Conservation (phyloP, 30 jellyfish, hydroid and myxozoan genomes). For the Turritopsis rubra region DNA sequence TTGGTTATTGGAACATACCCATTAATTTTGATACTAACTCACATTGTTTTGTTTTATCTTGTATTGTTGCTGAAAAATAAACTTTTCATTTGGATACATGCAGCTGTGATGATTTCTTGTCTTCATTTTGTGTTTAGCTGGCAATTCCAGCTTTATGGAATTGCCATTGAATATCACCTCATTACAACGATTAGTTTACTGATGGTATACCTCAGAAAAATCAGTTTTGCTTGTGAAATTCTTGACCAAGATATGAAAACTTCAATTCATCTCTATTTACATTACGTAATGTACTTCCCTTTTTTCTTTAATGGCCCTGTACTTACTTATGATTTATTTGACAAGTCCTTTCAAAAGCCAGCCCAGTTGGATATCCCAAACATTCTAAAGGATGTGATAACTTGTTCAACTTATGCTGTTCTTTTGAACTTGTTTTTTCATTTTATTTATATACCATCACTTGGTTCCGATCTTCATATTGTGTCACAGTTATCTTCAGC, state of each 20-base stretch:
- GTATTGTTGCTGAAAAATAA: not conserved
- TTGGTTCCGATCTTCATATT: constrained; percentile 27
- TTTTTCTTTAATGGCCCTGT: constrained; percentile 75
- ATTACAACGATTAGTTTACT: not conserved
- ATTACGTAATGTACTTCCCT: constrained; percentile 56
- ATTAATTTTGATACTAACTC: not conserved
- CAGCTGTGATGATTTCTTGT: not conserved
- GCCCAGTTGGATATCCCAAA: constrained; percentile 26
- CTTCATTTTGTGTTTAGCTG: not conserved
- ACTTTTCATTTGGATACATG: not conserved
- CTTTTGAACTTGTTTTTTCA: constrained; percentile 47
- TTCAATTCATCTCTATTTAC: constrained; percentile 17
- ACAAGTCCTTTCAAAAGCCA: constrained; percentile 23
- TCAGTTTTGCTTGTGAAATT: constrained; percentile 10
- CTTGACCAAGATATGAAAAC: not conserved
- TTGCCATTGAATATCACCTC: not conserved
- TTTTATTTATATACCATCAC: constrained; percentile 49
- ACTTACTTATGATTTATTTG: constrained; percentile 54
- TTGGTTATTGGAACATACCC: not conserved
- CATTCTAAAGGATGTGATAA: constrained; percentile 33
- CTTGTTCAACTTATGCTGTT: constrained; percentile 43
- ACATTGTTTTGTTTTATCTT: not conserved
- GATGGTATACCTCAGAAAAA: not conserved
- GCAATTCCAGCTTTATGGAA: not conserved
- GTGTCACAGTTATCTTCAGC: constrained; percentile 31